Evolutionary conservation across 2,888 invertebrate species (phyloP), one percentile per base, ranked within the genome.

Genomic region (Drosophila niveifrons): DNA sequence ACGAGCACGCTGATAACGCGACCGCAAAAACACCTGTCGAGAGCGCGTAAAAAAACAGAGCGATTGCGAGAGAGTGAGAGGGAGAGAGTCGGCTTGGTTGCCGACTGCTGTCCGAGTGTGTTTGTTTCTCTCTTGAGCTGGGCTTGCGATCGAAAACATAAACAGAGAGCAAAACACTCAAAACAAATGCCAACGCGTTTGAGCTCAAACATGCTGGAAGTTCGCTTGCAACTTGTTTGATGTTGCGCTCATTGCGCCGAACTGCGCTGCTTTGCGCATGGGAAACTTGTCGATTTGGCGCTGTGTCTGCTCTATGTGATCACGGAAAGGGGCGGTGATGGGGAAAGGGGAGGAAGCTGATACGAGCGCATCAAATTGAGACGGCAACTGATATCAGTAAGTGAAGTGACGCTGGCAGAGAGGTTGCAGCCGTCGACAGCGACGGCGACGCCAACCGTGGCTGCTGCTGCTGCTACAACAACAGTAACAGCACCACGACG

Each of bases 201-300:
- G 63, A 51, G 66, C 66, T 74, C 77, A 53, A 85, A 86, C 83
- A 70, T 80, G 83, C 67, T 78, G 43, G 13, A 57, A 61, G 79
- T 75, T 76, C 23, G 47, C 13, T 39, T 17, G 36, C 6, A 17
- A 44, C 41, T 67, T 62, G 78, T 78, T 68, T 61, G 61, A 17
- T 65, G 36, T 65, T 57, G 73, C 76, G 66, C 11, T 11, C 23
- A 6, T 23, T 2, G 23, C 23, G 23, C 4, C 23, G 6, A 23
- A 31, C 31, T 31, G 31, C 68, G 66, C 75, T 63, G 75, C 55
- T 76, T 34, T 11, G n/a, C 36, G 31, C 10, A 48, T 52, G 53
- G 77, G 64, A 66, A 82, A 82, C 79, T 66, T 69, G 72, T 78
- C 78, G 78, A 70, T 51, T 72, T 78, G 78, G 31, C 73, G 74